Evolutionary conservation across 2,113 vertebrate genomes (phyloP).

Genomic region (Dermatemys mawii): DNA sequence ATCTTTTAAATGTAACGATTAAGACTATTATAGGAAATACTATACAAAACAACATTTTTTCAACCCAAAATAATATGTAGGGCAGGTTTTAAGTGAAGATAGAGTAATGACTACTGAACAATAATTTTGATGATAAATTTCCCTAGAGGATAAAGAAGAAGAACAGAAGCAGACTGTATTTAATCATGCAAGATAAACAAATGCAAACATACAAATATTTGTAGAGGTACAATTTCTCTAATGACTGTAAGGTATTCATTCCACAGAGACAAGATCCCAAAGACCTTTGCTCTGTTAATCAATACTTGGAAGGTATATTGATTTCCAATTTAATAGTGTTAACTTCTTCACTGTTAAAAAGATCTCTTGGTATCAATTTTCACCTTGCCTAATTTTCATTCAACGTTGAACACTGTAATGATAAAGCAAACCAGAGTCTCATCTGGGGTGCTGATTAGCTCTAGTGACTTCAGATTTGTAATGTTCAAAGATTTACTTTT

Average conservation of each 20-base stretch:
- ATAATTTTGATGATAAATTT: constrained; percentile 74
- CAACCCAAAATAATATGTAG: constrained; percentile 74
- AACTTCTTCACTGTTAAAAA: constrained; percentile 55
- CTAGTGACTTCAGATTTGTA: not conserved
- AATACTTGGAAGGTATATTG: constrained; percentile 40
- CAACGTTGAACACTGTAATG: not conserved
- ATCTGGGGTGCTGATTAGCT: constrained; percentile 35
- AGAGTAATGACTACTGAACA: constrained; percentile 70
- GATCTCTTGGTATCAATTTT: constrained; percentile 50
- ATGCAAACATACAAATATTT: constrained; percentile 57
- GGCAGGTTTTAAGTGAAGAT: constrained; percentile 72
- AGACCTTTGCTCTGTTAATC: constrained; percentile 40
- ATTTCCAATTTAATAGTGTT: constrained; percentile 65
- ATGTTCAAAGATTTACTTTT: constrained; percentile 50
- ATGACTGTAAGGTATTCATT: constrained; percentile 9
- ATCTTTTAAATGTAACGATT: constrained; percentile 72
- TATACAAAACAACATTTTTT: constrained; percentile 54
- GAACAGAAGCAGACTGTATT: constrained; percentile 69
- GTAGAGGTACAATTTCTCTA: constrained; percentile 20
- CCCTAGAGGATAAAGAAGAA: constrained; percentile 65
- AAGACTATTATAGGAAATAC: constrained; percentile 68
- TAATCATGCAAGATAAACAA: constrained; percentile 67
- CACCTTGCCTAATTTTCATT: constrained; percentile 52
- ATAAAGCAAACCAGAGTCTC: not conserved
- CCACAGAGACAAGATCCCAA: not conserved